phyloP scores from a whole-genome alignment of 1,140 invertebrate genomes.

The Trissolcus basalis region DNA sequence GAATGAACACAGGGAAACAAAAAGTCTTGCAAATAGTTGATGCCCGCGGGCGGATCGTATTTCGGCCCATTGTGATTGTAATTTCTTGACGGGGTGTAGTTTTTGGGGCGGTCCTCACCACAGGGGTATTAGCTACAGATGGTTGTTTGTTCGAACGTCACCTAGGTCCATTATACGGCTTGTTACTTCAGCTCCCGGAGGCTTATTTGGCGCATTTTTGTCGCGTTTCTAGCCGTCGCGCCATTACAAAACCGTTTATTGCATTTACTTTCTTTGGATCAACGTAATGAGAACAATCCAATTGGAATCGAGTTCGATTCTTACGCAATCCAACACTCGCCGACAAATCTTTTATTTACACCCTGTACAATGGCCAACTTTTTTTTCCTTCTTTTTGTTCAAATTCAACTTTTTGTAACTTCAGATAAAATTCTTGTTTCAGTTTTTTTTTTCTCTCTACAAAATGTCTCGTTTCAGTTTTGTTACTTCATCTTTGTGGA shows the following conservation, averaged over 20 bases:
- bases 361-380: too few species aligned
- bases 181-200: constrained; percentile 66
- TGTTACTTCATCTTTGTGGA: too few species aligned
- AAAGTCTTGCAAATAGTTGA: constrained; percentile 60
- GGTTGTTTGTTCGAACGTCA: constrained; percentile 75
- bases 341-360: constrained; percentile 1
- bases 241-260: constrained; percentile 45
- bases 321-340: constrained; percentile 41
- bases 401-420: too few species aligned
- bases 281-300: constrained; percentile 51
- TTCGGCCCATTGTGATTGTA: constrained; percentile 75
- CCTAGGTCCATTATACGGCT: constrained; percentile 74
- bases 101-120: constrained; percentile 74
- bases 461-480: too few species aligned
- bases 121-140: constrained; percentile 76
- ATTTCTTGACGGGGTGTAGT: constrained; percentile 73
- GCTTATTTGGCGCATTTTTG: constrained; percentile 66
- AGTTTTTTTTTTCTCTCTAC: too few species aligned
- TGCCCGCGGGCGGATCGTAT: constrained; percentile 74
- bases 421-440: too few species aligned
- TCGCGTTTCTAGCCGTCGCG: constrained; percentile 25
- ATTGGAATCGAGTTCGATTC: constrained; percentile 49
- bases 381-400: too few species aligned
- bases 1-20: constrained; percentile 33
- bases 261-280: constrained; percentile 49